Conservation (phyloP, 2,888 invertebrate species). For the Eulithis prunata region DNA sequence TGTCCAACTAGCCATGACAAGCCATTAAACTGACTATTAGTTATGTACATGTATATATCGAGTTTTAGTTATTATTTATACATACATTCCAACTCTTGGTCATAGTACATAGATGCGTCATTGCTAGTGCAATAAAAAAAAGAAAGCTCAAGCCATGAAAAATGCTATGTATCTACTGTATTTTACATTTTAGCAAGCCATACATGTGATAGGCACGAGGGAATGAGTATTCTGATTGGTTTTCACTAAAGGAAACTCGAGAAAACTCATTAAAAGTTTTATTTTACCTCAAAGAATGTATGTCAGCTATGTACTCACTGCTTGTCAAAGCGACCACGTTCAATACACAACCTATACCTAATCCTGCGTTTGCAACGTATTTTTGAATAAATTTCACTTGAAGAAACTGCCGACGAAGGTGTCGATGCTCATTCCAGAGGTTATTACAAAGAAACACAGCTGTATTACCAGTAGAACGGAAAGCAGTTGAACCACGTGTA, state of each 20-base stretch:
- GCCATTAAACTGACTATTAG: constrained; percentile 21
- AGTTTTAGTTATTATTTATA: constrained; percentile 19
- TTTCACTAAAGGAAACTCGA: constrained; percentile 11
- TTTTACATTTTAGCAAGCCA: constrained; percentile 2
- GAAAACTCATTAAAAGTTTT: constrained; percentile 40
- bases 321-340: constrained; percentile 80
- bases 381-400: constrained; percentile 52
- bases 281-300: constrained; percentile 69
- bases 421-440: constrained; percentile 49
- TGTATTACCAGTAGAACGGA: constrained; percentile 63
- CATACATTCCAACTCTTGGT: constrained; percentile 35
- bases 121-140: constrained; percentile 60
- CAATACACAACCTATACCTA: constrained; percentile 79
- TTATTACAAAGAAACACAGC: constrained; percentile 61
- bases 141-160: constrained; percentile 46
- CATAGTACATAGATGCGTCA: constrained; percentile 69
- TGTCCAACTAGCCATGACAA: constrained; percentile 26
- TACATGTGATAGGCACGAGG: neutral
- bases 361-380: constrained; percentile 54
- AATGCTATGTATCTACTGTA: constrained; percentile 22
- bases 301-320: constrained; percentile 62
- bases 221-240: constrained; percentile 7
- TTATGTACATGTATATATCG: constrained; percentile 8
- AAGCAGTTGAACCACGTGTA: constrained; percentile 79
- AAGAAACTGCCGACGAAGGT: constrained; percentile 46